Percentiles rank a stretch among this genome's conserved stretches.
Evolutionary conservation across 2,797 vertebrate genomes (phyloP).

Genomic region (Scolopax bukidnonensis): DNA sequence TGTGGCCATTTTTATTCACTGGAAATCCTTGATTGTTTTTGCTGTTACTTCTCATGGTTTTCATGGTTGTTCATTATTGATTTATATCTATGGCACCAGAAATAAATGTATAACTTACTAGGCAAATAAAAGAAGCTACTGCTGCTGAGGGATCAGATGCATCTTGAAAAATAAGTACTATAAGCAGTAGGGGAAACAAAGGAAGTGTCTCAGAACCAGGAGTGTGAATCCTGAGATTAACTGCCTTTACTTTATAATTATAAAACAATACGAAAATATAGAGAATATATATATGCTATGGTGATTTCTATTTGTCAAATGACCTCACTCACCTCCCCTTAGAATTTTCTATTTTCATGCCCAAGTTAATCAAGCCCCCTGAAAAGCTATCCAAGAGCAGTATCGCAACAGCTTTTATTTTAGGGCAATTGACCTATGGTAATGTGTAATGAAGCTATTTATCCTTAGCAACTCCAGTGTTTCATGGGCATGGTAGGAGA

Average conservation of each 20-base stretch:
- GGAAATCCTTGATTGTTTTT: not conserved
- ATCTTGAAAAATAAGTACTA: not conserved
- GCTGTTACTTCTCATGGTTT: not conserved
- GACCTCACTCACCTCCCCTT: not conserved
- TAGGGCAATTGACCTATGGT: not conserved
- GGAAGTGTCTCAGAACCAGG: not conserved
- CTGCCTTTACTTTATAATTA: not conserved
- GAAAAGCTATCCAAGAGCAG: not conserved
- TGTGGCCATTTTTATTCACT: not conserved
- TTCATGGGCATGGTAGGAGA: not conserved
- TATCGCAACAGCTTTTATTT: not conserved
- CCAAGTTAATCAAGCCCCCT: not conserved
- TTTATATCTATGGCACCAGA: not conserved
- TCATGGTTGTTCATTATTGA: not conserved
- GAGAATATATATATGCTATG: not conserved
- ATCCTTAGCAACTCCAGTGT: not conserved
- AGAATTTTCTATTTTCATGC: not conserved
- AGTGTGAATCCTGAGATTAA: not conserved
- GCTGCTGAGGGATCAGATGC: not conserved
- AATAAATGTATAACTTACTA: not conserved
- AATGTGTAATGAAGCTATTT: not conserved
- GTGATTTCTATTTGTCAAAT: not conserved
- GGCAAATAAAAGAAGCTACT: not conserved
- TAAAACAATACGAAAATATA: not conserved
- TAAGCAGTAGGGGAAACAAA: not conserved